Conservation (phyloP, 2,888 invertebrate species). For the Drosophila falleni region DNA sequence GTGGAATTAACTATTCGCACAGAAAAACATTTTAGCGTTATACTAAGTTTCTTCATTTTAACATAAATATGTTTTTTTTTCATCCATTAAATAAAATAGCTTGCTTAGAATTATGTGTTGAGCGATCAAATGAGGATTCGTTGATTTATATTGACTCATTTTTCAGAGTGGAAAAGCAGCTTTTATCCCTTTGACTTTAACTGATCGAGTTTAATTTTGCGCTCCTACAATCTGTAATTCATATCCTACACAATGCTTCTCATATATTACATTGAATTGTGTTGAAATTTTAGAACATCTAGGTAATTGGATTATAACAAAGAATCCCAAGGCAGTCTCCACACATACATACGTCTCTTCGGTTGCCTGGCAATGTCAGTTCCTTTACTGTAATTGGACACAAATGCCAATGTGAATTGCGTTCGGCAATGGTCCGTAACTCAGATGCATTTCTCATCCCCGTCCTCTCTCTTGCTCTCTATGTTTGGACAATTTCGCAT, state of each 20-base stretch:
- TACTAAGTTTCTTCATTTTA: not conserved
- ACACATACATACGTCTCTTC: not conserved
- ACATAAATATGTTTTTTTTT: not conserved
- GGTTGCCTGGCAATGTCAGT: slow-evolving; percentile 1
- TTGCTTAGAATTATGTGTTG: not conserved
- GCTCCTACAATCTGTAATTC: not conserved
- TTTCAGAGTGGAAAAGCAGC: not conserved
- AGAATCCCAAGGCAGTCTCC: not conserved
- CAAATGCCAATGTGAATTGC: slow-evolving; percentile 20
- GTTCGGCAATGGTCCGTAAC: slow-evolving; percentile 12
- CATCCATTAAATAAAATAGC: not conserved
- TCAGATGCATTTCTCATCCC: slow-evolving; percentile 17
- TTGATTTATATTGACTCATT: not conserved
- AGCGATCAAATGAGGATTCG: not conserved
- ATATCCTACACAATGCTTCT: not conserved
- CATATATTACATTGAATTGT: not conserved
- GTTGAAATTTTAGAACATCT: slow-evolving; percentile 3
- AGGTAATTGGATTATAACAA: slow-evolving; percentile 22
- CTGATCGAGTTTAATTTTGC: not conserved
- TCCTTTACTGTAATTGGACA: slow-evolving; percentile 13
- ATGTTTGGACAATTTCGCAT: slow-evolving; percentile 25
- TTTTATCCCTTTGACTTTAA: not conserved
- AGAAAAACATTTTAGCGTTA: too few relatives aligned
- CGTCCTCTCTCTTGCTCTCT: not conserved
- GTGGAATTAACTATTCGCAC: too few relatives aligned